Conservation (phyloP, 2,888 invertebrate genomes). For the Alloplasta piceator region DNA sequence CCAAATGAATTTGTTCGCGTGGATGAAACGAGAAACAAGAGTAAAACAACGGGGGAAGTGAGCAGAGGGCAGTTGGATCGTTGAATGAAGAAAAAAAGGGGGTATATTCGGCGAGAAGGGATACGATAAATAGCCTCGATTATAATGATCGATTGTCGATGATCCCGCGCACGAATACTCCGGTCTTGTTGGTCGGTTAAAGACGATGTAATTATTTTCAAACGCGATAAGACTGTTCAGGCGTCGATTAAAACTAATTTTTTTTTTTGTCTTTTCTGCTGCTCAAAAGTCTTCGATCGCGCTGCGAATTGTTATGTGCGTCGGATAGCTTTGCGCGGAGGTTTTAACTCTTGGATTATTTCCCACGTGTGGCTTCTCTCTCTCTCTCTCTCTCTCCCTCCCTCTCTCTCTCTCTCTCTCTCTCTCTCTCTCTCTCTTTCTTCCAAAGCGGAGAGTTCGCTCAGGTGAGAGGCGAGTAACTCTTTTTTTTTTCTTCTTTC, state of each 20-base stretch:
- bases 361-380: slow-evolving; percentile 63
- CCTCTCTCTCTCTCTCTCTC: too few relatives aligned
- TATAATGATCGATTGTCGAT: slow-evolving; percentile 47
- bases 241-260: not conserved
- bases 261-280: slow-evolving; percentile 2
- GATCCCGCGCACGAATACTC: slow-evolving; percentile 8
- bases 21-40: slow-evolving; percentile 35
- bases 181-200: not conserved
- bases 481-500: slow-evolving; percentile 19
- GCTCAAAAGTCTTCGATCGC: not conserved
- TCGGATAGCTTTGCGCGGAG: too few relatives aligned
- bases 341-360: slow-evolving; percentile 44
- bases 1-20: slow-evolving; percentile 40
- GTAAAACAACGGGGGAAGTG: not conserved
- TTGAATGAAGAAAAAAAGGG: slow-evolving; percentile 16
- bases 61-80: slow-evolving; percentile 7
- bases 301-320: too few relatives aligned
- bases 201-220: slow-evolving; percentile 40
- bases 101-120: not conserved
- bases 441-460: slow-evolving; percentile 41
- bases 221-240: slow-evolving; percentile 34
- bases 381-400: not conserved
- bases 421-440: slow-evolving; percentile 33
- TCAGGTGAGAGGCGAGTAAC: slow-evolving; percentile 66
- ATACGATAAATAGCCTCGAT: slow-evolving; percentile 48